Percentiles rank a stretch among this genome's conserved stretches.
These are phyloP conservation scores for Drosophila suboccidentalis DNA, from an alignment of 2,888 invertebrate genomes.

Conservation along the genomic window DNA sequence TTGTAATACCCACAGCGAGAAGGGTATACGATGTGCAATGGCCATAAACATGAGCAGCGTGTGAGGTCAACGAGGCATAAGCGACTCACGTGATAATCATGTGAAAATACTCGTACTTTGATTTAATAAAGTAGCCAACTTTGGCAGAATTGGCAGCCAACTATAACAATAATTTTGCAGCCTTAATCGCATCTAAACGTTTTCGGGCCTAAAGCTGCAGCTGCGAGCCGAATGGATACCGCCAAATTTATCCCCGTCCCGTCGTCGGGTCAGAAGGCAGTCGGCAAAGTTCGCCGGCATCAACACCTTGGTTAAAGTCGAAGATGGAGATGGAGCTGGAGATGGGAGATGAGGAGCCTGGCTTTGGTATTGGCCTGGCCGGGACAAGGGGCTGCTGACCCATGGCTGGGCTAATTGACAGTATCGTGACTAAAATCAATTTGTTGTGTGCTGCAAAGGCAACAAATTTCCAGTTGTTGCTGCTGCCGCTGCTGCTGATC, in stretches of 20 bases:
- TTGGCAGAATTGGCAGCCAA: constrained; percentile 64
- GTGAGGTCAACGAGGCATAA: constrained; percentile 59
- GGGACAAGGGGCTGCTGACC: constrained; percentile 70
- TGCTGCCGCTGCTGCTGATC: constrained; percentile 37
- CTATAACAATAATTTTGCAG: constrained; percentile 80
- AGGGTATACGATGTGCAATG: constrained; percentile 23
- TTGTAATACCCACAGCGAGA: neutral
- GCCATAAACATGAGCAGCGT: constrained; percentile 52
- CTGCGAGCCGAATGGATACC: constrained; percentile 48
- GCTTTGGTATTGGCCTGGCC: constrained; percentile 15
- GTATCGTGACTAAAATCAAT: constrained; percentile 85
- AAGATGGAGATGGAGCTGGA: constrained; percentile 19
- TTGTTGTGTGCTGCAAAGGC: constrained; percentile 79
- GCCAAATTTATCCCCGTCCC: neutral
- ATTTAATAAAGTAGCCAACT: constrained; percentile 81
- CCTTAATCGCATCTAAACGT: constrained; percentile 79
- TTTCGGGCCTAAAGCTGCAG: constrained; percentile 43
- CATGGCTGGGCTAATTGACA: constrained; percentile 84
- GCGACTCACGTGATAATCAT: constrained; percentile 80
- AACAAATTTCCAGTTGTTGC: constrained; percentile 78
- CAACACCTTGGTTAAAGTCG: constrained; percentile 65
- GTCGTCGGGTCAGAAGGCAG: constrained; percentile 61
- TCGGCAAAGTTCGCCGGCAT: constrained; percentile 66
- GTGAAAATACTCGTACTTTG: constrained; percentile 74
- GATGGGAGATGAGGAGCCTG: constrained; percentile 23